These are phyloP conservation scores for Pangasius mekongensis DNA, from an alignment of 2,797 vertebrate genomes.

Conservation along the genomic window DNA sequence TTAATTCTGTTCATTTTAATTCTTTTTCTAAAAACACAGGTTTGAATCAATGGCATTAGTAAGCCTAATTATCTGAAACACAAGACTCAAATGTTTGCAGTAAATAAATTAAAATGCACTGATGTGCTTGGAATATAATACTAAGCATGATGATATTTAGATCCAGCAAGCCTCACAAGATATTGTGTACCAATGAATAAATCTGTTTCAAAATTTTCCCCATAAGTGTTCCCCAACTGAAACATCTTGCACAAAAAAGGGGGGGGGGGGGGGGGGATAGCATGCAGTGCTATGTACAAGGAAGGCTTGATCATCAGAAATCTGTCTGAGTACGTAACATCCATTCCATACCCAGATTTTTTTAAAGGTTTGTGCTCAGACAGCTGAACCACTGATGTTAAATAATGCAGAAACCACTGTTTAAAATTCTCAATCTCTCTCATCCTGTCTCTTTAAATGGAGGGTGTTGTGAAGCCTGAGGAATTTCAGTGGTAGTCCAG, in stretches of 20 bases:
- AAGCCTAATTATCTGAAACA: slow-evolving; percentile 6
- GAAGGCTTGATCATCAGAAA: background rate
- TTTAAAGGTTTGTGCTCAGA: background rate
- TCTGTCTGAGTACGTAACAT: background rate
- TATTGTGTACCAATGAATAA: slow-evolving; percentile 43
- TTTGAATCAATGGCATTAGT: background rate
- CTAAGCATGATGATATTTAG: slow-evolving; percentile 2
- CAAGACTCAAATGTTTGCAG: slow-evolving; percentile 22
- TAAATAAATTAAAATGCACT: slow-evolving; percentile 36
- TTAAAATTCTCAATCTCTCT: slow-evolving; percentile 14
- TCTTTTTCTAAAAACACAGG: background rate
- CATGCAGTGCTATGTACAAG: background rate
- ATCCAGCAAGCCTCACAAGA: slow-evolving; percentile 12
- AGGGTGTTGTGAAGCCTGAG: slow-evolving; percentile 2
- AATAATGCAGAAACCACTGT: slow-evolving; percentile 43
- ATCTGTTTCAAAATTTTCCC: slow-evolving; percentile 34
- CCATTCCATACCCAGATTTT: background rate
- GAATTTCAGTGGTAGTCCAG: background rate
- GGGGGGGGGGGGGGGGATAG: background rate
- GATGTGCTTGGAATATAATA: background rate
- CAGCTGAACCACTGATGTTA: slow-evolving; percentile 21
- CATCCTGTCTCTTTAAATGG: slow-evolving; percentile 19
- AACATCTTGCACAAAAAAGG: background rate
- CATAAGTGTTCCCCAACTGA: background rate
- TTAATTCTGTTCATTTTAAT: background rate